Evolutionary conservation across 2,113 vertebrate species (phyloP), one percentile per base, ranked within the genome.

Genomic region (Rhadina sibilatrix): DNA sequence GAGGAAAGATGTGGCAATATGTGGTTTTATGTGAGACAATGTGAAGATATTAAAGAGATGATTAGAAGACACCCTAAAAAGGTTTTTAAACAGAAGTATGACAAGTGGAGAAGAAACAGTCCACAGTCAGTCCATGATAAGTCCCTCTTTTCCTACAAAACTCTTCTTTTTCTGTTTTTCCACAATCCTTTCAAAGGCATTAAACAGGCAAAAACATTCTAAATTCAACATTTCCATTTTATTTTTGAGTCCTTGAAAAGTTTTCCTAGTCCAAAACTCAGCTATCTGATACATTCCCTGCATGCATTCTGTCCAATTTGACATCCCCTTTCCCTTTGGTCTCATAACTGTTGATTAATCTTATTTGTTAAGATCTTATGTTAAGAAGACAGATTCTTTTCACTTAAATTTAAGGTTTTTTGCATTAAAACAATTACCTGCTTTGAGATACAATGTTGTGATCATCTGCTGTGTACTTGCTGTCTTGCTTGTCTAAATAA

Each of bases 221-320:
- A 52, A 77, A 80, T 40, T 37, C 37, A 86, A 61, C 14, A 37
- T 74, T 74, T 72, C 2, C 0, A 21, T 70, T 77, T 82, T 63
- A 13, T 31, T 83, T 64, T 22, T 63, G 35, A 75, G 56, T 15
- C 23, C 23, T 78, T 66, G 3, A 77, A 50, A 92, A 23, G 1
- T 9, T 81, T 68, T 65, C 1, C 6, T 65, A 60, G 11, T 24
- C 27, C 21, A 60, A 49, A 75, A 46, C 16, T 49, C 47, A 53
- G 3, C 11, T 82, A 15, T 38, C 25, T 92, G 21, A 46, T 15
- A 15, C 0, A 0, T 31, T 60, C 14, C 7, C 15, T 78, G 30
- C 11, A 40, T 60, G 10, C 30, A 33, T 83, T 89, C 22, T 94
- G 15, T 33, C 42, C 47, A 47, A 11, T 50, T 52, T 81, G 17